A percentile compares a stretch with the other conserved stretches of the same genome.
These are phyloP conservation scores for Ptilonorhynchus violaceus DNA, from an alignment of 2,113 vertebrate genomes.

Conservation along the genomic window DNA sequence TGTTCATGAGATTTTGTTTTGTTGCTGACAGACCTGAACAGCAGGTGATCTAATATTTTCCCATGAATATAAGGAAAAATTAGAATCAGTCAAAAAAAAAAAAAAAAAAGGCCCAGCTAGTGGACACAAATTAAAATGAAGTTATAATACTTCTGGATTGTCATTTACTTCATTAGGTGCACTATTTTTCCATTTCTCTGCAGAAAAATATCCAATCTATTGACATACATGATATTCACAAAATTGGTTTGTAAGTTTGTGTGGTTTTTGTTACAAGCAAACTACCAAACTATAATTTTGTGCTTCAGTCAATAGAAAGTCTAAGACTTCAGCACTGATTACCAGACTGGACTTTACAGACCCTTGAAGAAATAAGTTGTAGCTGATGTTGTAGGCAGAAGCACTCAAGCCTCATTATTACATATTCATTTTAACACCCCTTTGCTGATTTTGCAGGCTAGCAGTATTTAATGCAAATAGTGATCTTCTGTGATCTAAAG, in stretches of 20 bases:
- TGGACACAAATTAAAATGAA: neutral
- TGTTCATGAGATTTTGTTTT: neutral
- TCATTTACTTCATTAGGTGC: neutral
- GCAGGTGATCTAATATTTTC: neutral
- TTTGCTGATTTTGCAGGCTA: neutral
- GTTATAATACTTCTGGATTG: neutral
- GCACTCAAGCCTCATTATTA: neutral
- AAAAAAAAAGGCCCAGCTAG: neutral
- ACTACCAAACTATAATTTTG: neutral
- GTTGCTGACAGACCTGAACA: neutral
- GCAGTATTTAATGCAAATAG: neutral
- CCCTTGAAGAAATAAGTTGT: neutral
- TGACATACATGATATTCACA: neutral
- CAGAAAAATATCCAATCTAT: neutral
- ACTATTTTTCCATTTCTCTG: neutral
- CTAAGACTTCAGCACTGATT: neutral
- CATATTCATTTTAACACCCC: neutral
- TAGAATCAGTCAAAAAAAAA: neutral
- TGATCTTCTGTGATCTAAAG: neutral
- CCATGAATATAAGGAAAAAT: neutral
- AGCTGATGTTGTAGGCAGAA: neutral
- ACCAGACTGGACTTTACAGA: neutral
- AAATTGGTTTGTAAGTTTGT: neutral
- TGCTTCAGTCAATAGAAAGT: neutral
- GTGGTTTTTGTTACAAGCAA: neutral